Percentiles rank a stretch among this genome's conserved stretches.
Conservation (phyloP, 1,140 invertebrate genomes). For the Drosophila albomicans region DNA sequence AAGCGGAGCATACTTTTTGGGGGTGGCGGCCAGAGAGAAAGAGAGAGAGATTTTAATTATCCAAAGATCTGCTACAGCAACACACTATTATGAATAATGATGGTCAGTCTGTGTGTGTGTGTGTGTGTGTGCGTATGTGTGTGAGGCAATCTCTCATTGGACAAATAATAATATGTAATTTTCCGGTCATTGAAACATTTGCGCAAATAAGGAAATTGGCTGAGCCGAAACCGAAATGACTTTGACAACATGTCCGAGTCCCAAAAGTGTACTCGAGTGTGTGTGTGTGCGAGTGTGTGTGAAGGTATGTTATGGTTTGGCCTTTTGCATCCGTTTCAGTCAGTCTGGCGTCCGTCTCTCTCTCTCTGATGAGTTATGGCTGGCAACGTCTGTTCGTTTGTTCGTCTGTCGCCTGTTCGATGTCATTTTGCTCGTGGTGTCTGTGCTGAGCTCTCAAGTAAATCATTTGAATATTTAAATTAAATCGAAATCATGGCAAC, state of each 20-base stretch:
- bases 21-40: conserved; percentile 1
- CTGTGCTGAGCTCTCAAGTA: conserved; percentile 54
- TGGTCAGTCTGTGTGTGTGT: conserved; percentile 36
- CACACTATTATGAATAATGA: conserved; percentile 63
- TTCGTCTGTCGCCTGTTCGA: conserved; percentile 6
- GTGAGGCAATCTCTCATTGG: conserved; percentile 49
- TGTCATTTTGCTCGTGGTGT: conserved; percentile 41
- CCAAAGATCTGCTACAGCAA: conserved; percentile 50
- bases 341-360: conserved; percentile 9
- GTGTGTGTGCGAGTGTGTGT: conserved; percentile 14
- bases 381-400: conserved; percentile 49
- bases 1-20: conserved; percentile 66
- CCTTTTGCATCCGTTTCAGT: conserved; percentile 34
- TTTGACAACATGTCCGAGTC: conserved; percentile 57
- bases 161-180: conserved; percentile 81
- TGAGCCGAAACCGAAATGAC: conserved; percentile 56
- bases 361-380: conserved; percentile 68
- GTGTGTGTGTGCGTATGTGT: conserved; percentile 25
- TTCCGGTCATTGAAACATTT: conserved; percentile 81
- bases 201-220: conserved; percentile 77
- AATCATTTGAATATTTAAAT: conserved; percentile 82
- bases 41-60: conserved; percentile 65
- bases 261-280: background rate
- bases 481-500: conserved; percentile 63
- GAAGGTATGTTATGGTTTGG: conserved; percentile 38